Conservation (phyloP, 2,113 vertebrate genomes). For the Condylura cristata region DNA sequence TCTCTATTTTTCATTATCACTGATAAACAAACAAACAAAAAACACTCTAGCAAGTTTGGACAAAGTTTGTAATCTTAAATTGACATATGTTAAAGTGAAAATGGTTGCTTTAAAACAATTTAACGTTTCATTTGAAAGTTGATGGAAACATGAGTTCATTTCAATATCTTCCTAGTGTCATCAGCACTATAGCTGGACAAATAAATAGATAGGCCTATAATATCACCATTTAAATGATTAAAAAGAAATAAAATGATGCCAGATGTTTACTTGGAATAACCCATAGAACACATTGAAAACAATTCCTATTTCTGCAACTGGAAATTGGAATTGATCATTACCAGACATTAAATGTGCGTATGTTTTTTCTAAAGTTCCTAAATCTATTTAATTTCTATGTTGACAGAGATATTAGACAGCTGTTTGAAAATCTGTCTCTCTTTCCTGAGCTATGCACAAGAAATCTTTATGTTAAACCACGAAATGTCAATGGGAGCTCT, state of each 20-base stretch:
- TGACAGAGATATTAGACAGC: slow-evolving; percentile 89
- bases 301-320: slow-evolving; percentile 84
- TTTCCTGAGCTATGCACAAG: slow-evolving; percentile 80
- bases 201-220: slow-evolving; percentile 71
- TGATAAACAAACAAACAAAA: background rate
- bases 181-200: slow-evolving; percentile 69
- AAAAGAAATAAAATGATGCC: slow-evolving; percentile 80
- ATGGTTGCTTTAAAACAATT: slow-evolving; percentile 61
- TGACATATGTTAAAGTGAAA: slow-evolving; percentile 44
- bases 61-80: slow-evolving; percentile 35
- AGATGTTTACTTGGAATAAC: slow-evolving; percentile 85
- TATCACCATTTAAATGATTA: slow-evolving; percentile 73
- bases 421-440: slow-evolving; percentile 88
- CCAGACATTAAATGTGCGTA: slow-evolving; percentile 82
- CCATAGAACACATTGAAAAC: slow-evolving; percentile 81
- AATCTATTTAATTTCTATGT: slow-evolving; percentile 88
- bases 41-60: slow-evolving; percentile 15
- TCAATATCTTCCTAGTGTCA: slow-evolving; percentile 52
- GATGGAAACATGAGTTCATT: slow-evolving; percentile 48
- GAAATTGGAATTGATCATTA: slow-evolving; percentile 86
- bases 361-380: slow-evolving; percentile 84
- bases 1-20: slow-evolving; percentile 54
- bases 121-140: background rate
- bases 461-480: slow-evolving; percentile 84
- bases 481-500: slow-evolving; percentile 82